Conservation (phyloP, 2,113 vertebrate species). For the Chrysemys picta region DNA sequence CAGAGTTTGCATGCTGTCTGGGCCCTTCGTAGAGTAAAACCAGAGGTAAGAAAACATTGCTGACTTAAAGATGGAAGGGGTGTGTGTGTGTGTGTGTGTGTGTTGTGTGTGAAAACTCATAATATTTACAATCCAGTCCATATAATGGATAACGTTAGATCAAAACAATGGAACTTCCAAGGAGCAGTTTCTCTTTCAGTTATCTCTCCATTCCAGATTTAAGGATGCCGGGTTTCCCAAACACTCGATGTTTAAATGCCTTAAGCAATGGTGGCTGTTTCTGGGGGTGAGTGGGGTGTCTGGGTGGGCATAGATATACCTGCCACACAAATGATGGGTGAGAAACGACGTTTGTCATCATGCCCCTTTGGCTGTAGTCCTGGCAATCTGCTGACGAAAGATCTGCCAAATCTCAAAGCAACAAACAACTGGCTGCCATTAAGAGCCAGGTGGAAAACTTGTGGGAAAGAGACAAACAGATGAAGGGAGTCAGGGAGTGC, state of each 20-base stretch:
- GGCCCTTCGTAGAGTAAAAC: slow-evolving; percentile 90
- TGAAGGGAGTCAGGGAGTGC: background rate
- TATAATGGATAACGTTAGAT: background rate
- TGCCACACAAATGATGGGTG: background rate
- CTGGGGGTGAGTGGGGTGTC: background rate
- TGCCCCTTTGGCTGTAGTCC: background rate
- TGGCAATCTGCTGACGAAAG: background rate
- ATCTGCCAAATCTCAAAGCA: background rate
- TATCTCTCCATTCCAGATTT: background rate
- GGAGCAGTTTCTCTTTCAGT: background rate
- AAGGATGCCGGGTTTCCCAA: background rate
- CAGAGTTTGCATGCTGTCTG: slow-evolving; percentile 92
- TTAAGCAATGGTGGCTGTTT: background rate
- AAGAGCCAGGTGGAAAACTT: background rate
- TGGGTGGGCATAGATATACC: background rate
- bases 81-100: rapidly evolving
- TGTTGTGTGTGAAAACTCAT: rapidly evolving
- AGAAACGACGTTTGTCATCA: rapidly evolving
- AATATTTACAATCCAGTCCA: background rate
- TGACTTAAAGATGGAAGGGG: background rate
- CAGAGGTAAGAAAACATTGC: slow-evolving; percentile 80
- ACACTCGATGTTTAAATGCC: background rate
- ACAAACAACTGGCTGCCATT: background rate
- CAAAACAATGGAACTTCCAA: background rate
- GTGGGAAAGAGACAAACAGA: background rate